Conservation (phyloP, 2,113 vertebrate species). For the Myxocyprinus asiaticus region DNA sequence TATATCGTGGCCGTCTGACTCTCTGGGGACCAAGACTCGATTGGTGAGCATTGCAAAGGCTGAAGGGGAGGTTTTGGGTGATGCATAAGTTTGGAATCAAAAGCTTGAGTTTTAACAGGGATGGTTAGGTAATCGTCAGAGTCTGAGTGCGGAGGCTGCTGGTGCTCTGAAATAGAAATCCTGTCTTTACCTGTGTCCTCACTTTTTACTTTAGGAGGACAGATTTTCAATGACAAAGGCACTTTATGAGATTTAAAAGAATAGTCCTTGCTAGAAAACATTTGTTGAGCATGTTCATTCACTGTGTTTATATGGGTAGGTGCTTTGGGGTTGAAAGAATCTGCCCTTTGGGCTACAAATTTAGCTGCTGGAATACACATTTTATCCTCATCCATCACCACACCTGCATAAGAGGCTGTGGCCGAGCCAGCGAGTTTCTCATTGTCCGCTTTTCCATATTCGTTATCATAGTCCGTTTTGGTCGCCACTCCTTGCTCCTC, state of each 20-base stretch:
- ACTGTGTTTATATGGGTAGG: background rate
- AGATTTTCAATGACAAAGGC: conserved; percentile 70
- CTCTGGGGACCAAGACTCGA: conserved; percentile 64
- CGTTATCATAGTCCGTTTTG: conserved; percentile 53
- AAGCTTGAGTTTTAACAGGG: conserved; percentile 70
- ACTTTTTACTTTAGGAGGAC: conserved; percentile 52
- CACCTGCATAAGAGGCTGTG: conserved; percentile 2
- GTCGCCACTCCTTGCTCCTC: conserved; percentile 66
- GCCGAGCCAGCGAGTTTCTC: background rate
- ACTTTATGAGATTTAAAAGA: conserved; percentile 42
- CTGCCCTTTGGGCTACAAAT: conserved; percentile 56
- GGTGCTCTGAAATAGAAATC: conserved; percentile 10
- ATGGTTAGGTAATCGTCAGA: conserved; percentile 87
- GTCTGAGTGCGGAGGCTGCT: conserved; percentile 63
- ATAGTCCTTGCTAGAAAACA: conserved; percentile 40
- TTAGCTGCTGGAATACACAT: conserved; percentile 45
- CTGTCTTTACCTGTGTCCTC: conserved; percentile 61
- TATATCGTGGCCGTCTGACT: conserved; percentile 70
- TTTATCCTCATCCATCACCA: conserved; percentile 19
- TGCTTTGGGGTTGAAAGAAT: conserved; percentile 64
- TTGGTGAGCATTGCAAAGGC: conserved; percentile 56
- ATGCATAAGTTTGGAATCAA: conserved; percentile 57
- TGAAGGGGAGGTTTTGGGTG: conserved; percentile 43
- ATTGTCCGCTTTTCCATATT: conserved; percentile 30
- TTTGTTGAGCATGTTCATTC: conserved; percentile 15